phyloP scores from a whole-genome alignment of 1,140 invertebrate species.

The Kradibia gibbosae region DNA sequence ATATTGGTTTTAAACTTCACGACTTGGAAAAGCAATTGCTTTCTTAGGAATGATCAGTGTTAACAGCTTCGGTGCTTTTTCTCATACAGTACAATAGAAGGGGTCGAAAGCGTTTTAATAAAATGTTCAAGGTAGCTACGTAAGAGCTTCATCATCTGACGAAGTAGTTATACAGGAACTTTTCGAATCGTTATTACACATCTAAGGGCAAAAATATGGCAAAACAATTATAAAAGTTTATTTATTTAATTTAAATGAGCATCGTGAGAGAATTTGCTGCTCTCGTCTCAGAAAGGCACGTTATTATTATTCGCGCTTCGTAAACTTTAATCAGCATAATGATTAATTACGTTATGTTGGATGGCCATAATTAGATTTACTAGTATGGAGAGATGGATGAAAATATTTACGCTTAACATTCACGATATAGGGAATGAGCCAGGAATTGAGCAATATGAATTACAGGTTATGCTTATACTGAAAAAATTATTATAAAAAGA shows the following conservation, averaged over 20 bases:
- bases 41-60: conserved; percentile 37
- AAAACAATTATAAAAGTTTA: conserved; percentile 36
- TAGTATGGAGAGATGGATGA: too few species aligned
- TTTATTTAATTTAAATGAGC: conserved; percentile 37
- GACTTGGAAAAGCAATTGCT: conserved; percentile 22
- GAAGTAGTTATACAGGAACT: conserved; percentile 35
- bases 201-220: conserved; percentile 24
- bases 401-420: too few species aligned
- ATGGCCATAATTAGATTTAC: too few species aligned
- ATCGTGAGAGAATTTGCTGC: conserved; percentile 25
- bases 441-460: too few species aligned
- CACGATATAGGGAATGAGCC: too few species aligned
- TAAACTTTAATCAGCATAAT: too few species aligned
- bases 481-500: too few species aligned
- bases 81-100: conserved; percentile 30
- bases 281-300: conserved; percentile 47
- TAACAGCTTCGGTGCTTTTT: conserved; percentile 36
- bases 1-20: background rate
- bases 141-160: conserved; percentile 3
- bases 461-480: too few species aligned
- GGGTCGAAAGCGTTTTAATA: background rate
- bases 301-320: too few species aligned
- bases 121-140: background rate
- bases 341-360: too few species aligned
- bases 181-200: conserved; percentile 12